phyloP scores from a whole-genome alignment of 1,140 invertebrate genomes.

The Papilio aristodemus region DNA sequence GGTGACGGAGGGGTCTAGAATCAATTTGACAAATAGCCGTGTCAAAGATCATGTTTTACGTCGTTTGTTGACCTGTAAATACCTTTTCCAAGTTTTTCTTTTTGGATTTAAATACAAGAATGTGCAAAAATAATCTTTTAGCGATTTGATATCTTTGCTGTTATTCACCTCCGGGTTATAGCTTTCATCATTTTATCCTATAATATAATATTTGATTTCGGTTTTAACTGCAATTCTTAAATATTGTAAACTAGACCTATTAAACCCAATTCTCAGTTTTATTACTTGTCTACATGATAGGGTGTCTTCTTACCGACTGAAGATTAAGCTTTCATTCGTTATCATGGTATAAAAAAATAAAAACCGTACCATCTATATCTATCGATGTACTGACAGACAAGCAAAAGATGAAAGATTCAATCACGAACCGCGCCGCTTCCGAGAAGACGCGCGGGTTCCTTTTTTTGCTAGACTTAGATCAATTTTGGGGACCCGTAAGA shows the following conservation, averaged over 20 bases:
- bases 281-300: neutral
- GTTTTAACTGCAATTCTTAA: too few relatives aligned
- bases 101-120: too few relatives aligned
- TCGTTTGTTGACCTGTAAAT: too few relatives aligned
- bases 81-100: too few relatives aligned
- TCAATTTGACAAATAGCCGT: too few relatives aligned
- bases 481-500: constrained; percentile 53
- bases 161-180: too few relatives aligned
- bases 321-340: constrained; percentile 6
- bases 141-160: too few relatives aligned
- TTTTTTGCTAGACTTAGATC: constrained; percentile 53
- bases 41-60: too few relatives aligned
- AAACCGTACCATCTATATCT: constrained; percentile 54
- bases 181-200: too few relatives aligned
- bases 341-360: constrained; percentile 35
- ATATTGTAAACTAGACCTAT: neutral
- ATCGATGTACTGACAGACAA: constrained; percentile 50
- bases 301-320: neutral
- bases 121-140: too few relatives aligned
- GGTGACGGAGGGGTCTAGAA: too few relatives aligned
- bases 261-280: neutral
- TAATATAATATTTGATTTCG: too few relatives aligned
- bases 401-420: constrained; percentile 66
- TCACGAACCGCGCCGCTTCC: constrained; percentile 60
- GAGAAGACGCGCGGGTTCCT: constrained; percentile 52